Base-by-base conservation (phyloP, 2,888 invertebrate genomes). In the Mechanitis messenoides region DNA sequence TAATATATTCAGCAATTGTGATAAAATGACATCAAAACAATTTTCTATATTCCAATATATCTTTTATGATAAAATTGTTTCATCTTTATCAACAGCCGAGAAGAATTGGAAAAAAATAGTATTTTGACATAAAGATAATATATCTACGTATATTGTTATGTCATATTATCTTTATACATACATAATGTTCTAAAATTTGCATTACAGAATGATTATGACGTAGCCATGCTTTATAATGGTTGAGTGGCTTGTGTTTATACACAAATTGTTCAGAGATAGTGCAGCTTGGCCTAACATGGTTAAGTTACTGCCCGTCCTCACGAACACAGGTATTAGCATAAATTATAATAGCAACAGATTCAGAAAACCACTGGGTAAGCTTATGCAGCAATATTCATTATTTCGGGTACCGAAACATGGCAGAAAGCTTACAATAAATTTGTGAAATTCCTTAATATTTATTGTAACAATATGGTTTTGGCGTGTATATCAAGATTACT, bases 251-350 rank as follows among this genome's bases (percentile, higher is more conserved):
- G 50, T 50, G 56, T 50, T 64, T 63, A 59, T 63, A 56, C 56
- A 60, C 63, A 55, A 66, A 62, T 64, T 60, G 58, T 60, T 42
- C 54, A 61, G 58, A 59, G 57, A 55, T 59, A 64, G 45, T 58
- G 58, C 55, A 50, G 56, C 58, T 50, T 50, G 35, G 59, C 56
- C 55, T 62, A 64, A 62, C 54, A 53, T 56, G 59, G 57, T 62
- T 64, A 59, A 62, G 58, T 59, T 64, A 66, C 56, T 60, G 55
- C 59, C 56, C 56, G 58, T 55, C 58, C 60, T 65, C 57, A 62
- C 62, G 58, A 59, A 61, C 61, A 58, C 60, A 62, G 58, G 62
- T 60, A 56, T 58, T 62, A 62, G 60, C 62, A 45, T 61, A 64
- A 64, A 55, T 62, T 62, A 53, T 65, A 60, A 58, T 62, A 55